Conservation (phyloP, 2,797 vertebrate genomes). For the Denticeps clupeoides region DNA sequence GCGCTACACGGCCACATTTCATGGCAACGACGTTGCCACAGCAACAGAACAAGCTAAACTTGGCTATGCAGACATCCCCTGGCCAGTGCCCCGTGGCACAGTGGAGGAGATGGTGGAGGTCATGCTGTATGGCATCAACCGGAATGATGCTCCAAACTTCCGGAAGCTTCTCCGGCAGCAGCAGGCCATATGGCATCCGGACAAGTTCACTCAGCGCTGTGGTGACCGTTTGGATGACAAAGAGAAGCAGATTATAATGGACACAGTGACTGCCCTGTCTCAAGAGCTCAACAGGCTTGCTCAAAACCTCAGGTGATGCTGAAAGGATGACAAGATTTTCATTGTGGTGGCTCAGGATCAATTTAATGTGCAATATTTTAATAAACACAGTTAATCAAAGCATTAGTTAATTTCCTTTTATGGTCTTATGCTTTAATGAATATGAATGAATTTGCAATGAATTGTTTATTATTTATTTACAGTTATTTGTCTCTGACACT, state of each 20-base stretch:
- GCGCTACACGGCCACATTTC: constrained; percentile 48
- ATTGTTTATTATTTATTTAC: too few relatives aligned
- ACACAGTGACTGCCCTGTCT: constrained; percentile 72
- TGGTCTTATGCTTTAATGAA: too few relatives aligned
- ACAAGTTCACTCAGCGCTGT: constrained; percentile 77
- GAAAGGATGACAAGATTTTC: too few relatives aligned
- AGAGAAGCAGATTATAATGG: constrained; percentile 62
- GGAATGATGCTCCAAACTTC: constrained; percentile 47
- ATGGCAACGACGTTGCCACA: constrained; percentile 7
- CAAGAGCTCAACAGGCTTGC: constrained; percentile 75
- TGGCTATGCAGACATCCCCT: constrained; percentile 74
- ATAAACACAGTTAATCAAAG: too few relatives aligned
- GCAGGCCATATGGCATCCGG: constrained; percentile 77
- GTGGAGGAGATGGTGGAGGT: constrained; percentile 69
- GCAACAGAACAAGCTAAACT: constrained; percentile 38
- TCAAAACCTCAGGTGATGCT: constrained; percentile 46
- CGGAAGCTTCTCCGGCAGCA: constrained; percentile 66
- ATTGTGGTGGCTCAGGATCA: too few relatives aligned
- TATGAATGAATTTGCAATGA: too few relatives aligned
- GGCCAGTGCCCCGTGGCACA: constrained; percentile 63
- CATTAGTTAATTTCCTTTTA: too few relatives aligned
- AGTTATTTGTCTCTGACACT: too few relatives aligned
- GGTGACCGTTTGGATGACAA: constrained; percentile 56
- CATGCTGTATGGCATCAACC: constrained; percentile 64
- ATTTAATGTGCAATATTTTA: too few relatives aligned